Base-by-base conservation (phyloP, 2,888 invertebrate genomes). In the Eupithecia dodoneata region DNA sequence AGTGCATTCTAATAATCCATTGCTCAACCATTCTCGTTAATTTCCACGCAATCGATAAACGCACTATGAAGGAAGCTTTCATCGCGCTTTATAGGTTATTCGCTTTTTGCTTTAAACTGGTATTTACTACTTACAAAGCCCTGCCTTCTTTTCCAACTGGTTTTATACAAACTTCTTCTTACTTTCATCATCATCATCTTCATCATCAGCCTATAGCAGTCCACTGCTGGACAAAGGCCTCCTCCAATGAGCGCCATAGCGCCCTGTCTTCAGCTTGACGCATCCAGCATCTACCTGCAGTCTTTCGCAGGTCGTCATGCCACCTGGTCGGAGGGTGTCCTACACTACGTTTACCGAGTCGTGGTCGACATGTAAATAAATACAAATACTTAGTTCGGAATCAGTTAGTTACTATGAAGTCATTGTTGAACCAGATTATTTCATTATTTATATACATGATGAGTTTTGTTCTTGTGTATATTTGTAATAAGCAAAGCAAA, bases 41-140 rank as follows among this genome's bases (percentile, higher is more conserved):
- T 77, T 75, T 71, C 65, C 65, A 77, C 66, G 81, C 73, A 81
- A 81, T 76, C 80, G 77, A 75, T 80, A 81, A 80, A 76, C 75
- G 65, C 69, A 47, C 69, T 80, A 77, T 76, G 75, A 78, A 80
- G 81, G 79, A 80, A 82, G 81, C 73, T 67, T 76, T 75, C 74
- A 78, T 71, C 55, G 30, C 18, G 7, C 30, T 63, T 63, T 63
- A 63, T 63, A 63, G 30, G 63, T 63, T 30, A 30, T 63, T 63
- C 63, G 63, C 63, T 63, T 63, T 30, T 63, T 63, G 63, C 30
- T 63, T 63, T 30, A 30, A 18, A 30, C 63, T 63, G 63, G 63
- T 63, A 63, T 63, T 63, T 66, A 42, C 66, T 13, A 13, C 15
- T 66, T 66, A 42, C 42, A 15, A 66, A 42, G 66, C 42, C 15